Evolutionary conservation across 2,797 vertebrate species (phyloP).

Genomic region (Poecilia picta): DNA sequence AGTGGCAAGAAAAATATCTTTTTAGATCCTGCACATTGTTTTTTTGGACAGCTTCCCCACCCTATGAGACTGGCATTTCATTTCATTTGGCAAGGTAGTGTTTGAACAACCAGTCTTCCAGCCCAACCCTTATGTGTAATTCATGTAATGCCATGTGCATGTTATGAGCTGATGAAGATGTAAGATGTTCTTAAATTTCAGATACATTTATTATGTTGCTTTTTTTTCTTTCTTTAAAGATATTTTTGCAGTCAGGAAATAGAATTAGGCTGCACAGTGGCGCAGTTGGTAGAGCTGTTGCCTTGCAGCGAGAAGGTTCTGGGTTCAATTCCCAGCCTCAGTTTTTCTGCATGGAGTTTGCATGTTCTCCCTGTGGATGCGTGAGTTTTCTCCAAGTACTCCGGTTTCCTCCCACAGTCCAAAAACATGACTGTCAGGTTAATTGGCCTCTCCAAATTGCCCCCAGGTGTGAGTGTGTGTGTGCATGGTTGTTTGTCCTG

Average conservation of each 20-base stretch:
- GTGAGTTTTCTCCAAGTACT: too few species aligned
- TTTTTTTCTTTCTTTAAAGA: not conserved
- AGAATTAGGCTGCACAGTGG: not conserved
- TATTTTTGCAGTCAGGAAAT: not conserved
- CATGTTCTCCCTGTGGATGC: too few species aligned
- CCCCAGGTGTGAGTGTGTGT: too few species aligned
- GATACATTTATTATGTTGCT: not conserved
- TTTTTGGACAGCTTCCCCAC: slow-evolving; percentile 78
- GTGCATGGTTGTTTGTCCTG: too few species aligned
- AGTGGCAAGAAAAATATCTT: slow-evolving; percentile 74
- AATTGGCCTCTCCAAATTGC: too few species aligned
- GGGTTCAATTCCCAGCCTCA: too few species aligned
- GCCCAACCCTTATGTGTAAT: slow-evolving; percentile 72
- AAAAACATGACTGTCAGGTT: too few species aligned
- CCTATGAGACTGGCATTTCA: slow-evolving; percentile 68
- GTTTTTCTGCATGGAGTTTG: too few species aligned
- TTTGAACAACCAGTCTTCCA: slow-evolving; percentile 47
- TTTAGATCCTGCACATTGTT: slow-evolving; percentile 79
- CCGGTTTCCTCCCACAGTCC: too few species aligned
- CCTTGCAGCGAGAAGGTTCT: too few species aligned
- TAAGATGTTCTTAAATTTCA: not conserved
- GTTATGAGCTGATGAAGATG: not conserved
- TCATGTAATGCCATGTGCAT: slow-evolving; percentile 23
- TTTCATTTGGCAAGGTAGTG: too few species aligned
- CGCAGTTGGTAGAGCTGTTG: too few species aligned